Base-by-base conservation (phyloP, 2,888 invertebrate species). In the Lepidocyrtoides sp. region DNA sequence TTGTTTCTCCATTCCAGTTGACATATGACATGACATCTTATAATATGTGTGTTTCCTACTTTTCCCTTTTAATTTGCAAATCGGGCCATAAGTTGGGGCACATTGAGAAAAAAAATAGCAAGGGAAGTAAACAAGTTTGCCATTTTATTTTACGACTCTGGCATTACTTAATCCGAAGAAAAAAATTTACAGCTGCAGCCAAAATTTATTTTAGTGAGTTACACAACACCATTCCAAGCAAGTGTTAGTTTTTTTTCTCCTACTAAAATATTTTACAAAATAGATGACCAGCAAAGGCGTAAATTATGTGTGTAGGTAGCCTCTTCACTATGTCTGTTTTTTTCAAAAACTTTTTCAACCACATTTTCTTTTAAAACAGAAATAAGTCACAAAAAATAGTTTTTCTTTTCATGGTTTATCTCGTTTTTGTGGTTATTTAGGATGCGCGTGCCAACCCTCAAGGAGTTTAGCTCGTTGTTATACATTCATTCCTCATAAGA, bases 401-500 rank as follows among this genome's bases (percentile, higher is more conserved):
- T 75, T 75, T 14, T 23, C 48, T 69, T 17, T 17, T 54, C n/a
- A 54, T 14, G 44, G 41, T 44, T 75, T 75, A 44, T 44, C 72
- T 75, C 44, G 72, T 75, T 44, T 66, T 75, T 75, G 72, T 75
- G 72, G 72, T 75, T 75, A 75, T 75, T 79, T 79, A 51, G 32
- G 79, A 66, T 32, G 69, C 88, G 88, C 88, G 88, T 88, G 88
- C 88, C 88, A 88, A 69, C 79, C 88, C 88, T 41, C 23, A 81
- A 88, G 88, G 81, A 87, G 32, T 29, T 54, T 79, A 75, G 23
- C 26, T 75, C 44, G 51, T 75, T 75, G 20, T n/a, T 32, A 7
- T n/a, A 48, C 63, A 66, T 51, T 66, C n/a, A 14, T 44, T 12
- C 7, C 63, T 23, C 26, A 17, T 14, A 82, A 60, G 10, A 14